Conservation (phyloP, 1,140 invertebrate genomes). For the Drosophila repletoides region DNA sequence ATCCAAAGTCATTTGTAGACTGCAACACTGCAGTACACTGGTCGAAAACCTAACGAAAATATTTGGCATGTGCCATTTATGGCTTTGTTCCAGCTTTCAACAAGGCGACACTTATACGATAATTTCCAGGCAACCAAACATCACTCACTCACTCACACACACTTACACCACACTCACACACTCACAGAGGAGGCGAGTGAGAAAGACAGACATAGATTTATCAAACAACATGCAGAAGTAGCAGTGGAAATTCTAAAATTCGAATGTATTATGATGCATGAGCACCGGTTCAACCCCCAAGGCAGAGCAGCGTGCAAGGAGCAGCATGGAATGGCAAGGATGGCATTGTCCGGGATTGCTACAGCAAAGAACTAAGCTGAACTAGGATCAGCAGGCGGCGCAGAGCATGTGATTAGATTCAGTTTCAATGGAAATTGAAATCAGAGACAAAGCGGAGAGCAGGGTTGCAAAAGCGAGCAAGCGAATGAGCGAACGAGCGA, state of each 20-base stretch:
- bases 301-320: neutral
- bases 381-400: conserved; percentile 63
- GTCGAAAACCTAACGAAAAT: conserved; percentile 46
- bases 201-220: conserved; percentile 12
- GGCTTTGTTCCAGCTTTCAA: conserved; percentile 72
- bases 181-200: neutral
- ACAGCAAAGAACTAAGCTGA: conserved; percentile 20
- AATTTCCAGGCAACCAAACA: conserved; percentile 61
- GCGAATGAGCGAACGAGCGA: neutral
- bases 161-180: neutral
- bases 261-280: conserved; percentile 44
- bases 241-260: conserved; percentile 22
- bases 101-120: conserved; percentile 71
- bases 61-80: conserved; percentile 80
- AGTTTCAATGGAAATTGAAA: conserved; percentile 81
- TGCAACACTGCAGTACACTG: conserved; percentile 12
- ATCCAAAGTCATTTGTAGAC: neutral
- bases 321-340: neutral
- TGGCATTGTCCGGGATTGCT: conserved; percentile 15
- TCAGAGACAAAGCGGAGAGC: conserved; percentile 65
- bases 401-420: conserved; percentile 76
- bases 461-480: conserved; percentile 48
- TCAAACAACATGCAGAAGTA: conserved; percentile 61
- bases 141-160: conserved; percentile 8
- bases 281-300: conserved; percentile 33